Evolutionary conservation across 1,140 invertebrate genomes (phyloP), one percentile per base, ranked within the genome.

Genomic region (Drosophila hydei): DNA sequence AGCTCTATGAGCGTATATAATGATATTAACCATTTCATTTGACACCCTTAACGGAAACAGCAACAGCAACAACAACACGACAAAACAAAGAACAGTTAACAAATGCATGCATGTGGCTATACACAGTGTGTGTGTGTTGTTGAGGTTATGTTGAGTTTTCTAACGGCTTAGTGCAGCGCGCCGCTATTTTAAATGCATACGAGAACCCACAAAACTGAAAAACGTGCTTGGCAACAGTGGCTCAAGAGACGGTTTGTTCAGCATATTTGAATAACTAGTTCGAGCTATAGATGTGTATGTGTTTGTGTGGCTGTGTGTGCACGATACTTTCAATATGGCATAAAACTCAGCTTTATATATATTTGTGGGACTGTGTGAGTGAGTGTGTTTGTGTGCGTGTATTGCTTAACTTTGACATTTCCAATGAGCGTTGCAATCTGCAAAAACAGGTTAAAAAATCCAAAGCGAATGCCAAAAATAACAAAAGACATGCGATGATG

Each of bases 401-500:
- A 77, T 87, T 87, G 75, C 75, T 87, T 87, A 87, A 87, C 81
- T 87, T 87, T 87, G 81, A 87, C 81, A 87, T 87, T 87, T 87
- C 70, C 77, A 81, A 78, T 80, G 45, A 65, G 65, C 79, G 73
- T 74, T 87, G 80, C 80, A 85, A 87, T 85, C 61, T 80, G 78
- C 70, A 71, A 68, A 85, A 85, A 85, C 80, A 85, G 80, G 80
- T 85, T 85, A 72, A 81, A 30, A 79, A 77, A 64, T 75, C 61
- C 73, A 87, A 72, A 84, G 67, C 79, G 72, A 84, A 79, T 79
- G 76, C 71, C 77, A 69, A 62, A 58, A 70, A 70, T 42, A 45
- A 27, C 7, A 72, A 72, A 78, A 50, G 61, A 47, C 55, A 38
- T 52, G 45, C 58, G 60, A 56, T 55, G 58, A 56, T 73, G 43